Conservation (phyloP, 2,113 vertebrate genomes). For the Pseudopodoces humilis region DNA sequence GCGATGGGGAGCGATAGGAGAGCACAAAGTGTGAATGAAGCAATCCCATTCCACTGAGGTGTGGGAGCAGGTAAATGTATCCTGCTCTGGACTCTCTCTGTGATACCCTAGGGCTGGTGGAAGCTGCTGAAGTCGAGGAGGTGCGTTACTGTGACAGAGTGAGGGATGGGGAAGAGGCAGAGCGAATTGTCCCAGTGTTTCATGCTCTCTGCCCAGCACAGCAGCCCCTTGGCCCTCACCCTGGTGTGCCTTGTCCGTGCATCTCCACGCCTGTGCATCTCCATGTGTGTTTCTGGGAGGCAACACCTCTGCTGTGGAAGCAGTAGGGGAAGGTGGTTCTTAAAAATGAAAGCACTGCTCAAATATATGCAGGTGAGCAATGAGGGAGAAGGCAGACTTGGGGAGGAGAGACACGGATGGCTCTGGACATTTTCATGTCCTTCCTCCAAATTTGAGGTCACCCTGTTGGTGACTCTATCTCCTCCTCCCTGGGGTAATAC, state of each 20-base stretch:
- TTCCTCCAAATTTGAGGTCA: background rate
- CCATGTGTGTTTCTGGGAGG: rapidly evolving
- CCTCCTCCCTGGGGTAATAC: background rate
- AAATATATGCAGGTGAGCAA: background rate
- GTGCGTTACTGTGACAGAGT: rapidly evolving
- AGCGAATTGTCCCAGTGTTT: background rate
- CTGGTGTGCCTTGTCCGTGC: rapidly evolving
- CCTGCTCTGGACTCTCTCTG: background rate
- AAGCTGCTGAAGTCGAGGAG: background rate
- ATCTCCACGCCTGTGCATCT: rapidly evolving
- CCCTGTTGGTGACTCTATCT: background rate
- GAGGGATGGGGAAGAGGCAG: background rate
- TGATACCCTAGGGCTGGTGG: background rate
- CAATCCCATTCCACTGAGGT: background rate
- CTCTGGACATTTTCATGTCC: background rate
- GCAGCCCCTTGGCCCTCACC: background rate
- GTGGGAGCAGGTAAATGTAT: background rate
- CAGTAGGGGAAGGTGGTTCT: background rate
- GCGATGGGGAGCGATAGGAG: background rate
- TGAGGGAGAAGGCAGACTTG: background rate
- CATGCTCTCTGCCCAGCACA: background rate
- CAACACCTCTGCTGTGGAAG: background rate
- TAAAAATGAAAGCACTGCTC: background rate
- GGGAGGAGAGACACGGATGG: background rate
- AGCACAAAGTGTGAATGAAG: background rate